Conservation (phyloP, 2,888 invertebrate species). For the Heteromyza rotundicornis region DNA sequence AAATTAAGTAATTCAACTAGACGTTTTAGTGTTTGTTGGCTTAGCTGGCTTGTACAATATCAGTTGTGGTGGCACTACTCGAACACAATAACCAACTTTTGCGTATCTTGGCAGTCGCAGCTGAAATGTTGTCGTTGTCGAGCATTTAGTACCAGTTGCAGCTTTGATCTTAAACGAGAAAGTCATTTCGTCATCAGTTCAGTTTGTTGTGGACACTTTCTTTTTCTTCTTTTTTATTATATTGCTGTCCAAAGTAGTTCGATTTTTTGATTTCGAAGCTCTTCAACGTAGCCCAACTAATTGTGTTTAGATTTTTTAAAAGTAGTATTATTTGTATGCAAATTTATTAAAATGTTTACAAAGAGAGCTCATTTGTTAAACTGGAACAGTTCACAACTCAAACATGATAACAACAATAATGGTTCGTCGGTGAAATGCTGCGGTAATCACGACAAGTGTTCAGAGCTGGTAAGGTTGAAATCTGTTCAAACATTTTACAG, state of each 20-base stretch:
- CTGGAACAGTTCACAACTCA: constrained; percentile 15
- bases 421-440: constrained; percentile 30
- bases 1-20: not conserved
- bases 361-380: constrained; percentile 49
- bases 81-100: no score
- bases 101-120: not conserved
- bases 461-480: constrained; percentile 48
- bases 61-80: not conserved
- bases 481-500: no score
- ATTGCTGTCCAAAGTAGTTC: not conserved
- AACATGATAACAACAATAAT: constrained; percentile 32
- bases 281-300: no score
- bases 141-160: constrained; percentile 43
- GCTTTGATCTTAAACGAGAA: constrained; percentile 45
- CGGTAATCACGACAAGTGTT: constrained; percentile 39
- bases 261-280: not conserved
- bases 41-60: not conserved
- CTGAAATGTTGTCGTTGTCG: constrained; percentile 6
- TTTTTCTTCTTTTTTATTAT: constrained; percentile 2
- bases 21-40: not conserved
- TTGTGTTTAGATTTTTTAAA: no score
- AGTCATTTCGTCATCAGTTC: constrained; percentile 38
- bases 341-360: constrained; percentile 53
- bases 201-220: constrained; percentile 22
- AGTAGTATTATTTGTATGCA: no score